Base-by-base conservation (phyloP, 2,113 vertebrate species). In the Tenrec ecaudatus region DNA sequence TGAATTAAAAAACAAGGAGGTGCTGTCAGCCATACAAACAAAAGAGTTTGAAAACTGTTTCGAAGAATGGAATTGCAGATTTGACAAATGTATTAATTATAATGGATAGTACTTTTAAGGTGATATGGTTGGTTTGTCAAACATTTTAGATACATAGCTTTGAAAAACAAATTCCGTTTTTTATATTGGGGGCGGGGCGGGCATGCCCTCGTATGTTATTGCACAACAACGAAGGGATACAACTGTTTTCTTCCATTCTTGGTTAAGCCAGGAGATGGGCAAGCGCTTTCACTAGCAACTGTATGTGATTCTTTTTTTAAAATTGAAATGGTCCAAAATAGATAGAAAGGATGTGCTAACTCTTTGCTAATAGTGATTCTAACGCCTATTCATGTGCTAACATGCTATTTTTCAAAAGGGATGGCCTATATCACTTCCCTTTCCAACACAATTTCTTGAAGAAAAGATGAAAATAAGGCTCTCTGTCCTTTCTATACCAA, bases 321-420 rank as follows among this genome's bases (percentile, higher is more conserved):
- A 53, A 66, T 36, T 20, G 76, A 58, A 36, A 38, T 22, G 8
- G 14, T 15, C 11, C 12, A 60, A 66, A 10, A 40, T 76, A 31
- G 27, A 40, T 69, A 86, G 38, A 8, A 11, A 78, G 79, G 9
- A 87, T 29, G 33, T 33, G n/a, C 1, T 58, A 89, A 82, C 57
- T 85, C 31, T 93, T 84, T 85, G 83, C 89, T 82, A 73, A 71
- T 33, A 60, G 6, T 82, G 12, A 90, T 69, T 80, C 60, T 47
- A 36, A 4, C 2, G 57, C 7, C 33, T 66, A 29, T 9, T 29
- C 31, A 38, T 19, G 0, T 38, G 1, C 33, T 90, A n/a, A 17
- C 19, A 73, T 78, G 76, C 1, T 40, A 40, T 78, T 73, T 57
- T n/a, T 60, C 22, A 22, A 93, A 88, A 82, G 15, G 7, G 79